phyloP scores from a whole-genome alignment of 2,113 vertebrate genomes.

The Anser cygnoides region DNA sequence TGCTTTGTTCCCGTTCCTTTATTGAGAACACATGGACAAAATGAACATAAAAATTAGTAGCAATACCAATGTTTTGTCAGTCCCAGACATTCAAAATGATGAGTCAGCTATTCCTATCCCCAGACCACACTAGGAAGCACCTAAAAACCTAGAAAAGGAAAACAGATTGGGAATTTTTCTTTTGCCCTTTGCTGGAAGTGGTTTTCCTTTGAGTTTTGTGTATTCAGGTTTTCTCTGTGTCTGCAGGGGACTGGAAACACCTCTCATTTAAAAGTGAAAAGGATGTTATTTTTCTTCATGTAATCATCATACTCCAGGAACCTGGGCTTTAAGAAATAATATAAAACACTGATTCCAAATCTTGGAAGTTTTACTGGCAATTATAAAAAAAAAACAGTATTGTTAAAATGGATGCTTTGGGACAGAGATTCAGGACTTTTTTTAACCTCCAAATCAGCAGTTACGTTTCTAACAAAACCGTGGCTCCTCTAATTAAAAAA shows the following conservation, averaged over 20 bases:
- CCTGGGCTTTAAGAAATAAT: neutral
- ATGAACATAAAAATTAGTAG: neutral
- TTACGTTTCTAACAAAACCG: neutral
- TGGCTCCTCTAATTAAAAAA: neutral
- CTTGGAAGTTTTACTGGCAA: neutral
- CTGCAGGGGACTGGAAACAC: neutral
- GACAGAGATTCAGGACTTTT: neutral
- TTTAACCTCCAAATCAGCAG: neutral
- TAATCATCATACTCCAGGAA: neutral
- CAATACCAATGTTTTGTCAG: neutral
- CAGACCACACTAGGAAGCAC: neutral
- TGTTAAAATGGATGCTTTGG: neutral
- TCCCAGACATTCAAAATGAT: neutral
- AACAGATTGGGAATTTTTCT: neutral
- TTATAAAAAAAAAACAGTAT: neutral
- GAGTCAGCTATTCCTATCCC: neutral
- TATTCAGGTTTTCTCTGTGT: neutral
- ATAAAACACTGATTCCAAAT: neutral
- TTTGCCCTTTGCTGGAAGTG: neutral
- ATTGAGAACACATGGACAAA: neutral
- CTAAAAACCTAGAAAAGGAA: neutral
- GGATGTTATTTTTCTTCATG: neutral
- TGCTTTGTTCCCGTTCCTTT: neutral
- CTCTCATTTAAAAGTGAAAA: neutral
- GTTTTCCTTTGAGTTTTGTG: neutral